Evolutionary conservation across 2,797 vertebrate species (phyloP).

Genomic region (Acanthurus leucopareius): DNA sequence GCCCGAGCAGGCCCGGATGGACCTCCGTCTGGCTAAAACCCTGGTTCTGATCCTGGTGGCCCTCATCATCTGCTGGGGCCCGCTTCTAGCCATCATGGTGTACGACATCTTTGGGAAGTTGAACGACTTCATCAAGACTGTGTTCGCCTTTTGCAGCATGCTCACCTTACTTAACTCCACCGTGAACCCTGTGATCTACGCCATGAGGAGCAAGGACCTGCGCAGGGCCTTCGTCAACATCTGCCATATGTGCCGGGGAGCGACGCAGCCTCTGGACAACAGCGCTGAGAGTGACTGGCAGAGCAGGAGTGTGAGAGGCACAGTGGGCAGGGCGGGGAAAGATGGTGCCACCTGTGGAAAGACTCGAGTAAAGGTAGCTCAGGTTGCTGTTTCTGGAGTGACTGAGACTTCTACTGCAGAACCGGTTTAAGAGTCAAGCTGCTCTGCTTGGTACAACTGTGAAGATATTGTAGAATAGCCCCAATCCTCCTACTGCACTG

Average conservation of each 20-base stretch:
- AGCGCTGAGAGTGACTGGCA: slow-evolving; percentile 96
- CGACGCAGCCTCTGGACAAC: slow-evolving; percentile 90
- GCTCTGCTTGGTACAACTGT: slow-evolving; percentile 40
- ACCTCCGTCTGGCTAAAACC: slow-evolving; percentile 98
- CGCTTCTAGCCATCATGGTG: slow-evolving; percentile 97
- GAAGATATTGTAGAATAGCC: slow-evolving; percentile 53
- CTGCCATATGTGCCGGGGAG: slow-evolving; percentile 90
- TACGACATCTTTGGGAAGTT: slow-evolving; percentile 98
- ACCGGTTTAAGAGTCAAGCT: slow-evolving; percentile 81
- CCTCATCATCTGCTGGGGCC: slow-evolving; percentile 99
- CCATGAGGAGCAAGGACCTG: slow-evolving; percentile 98
- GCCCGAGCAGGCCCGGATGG: slow-evolving; percentile 97
- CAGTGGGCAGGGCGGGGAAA: slow-evolving; percentile 84
- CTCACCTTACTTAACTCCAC: slow-evolving; percentile 98
- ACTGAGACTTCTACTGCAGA: slow-evolving; percentile 93
- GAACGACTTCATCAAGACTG: slow-evolving; percentile 95
- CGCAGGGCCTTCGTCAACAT: slow-evolving; percentile 94
- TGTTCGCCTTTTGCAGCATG: slow-evolving; percentile 99
- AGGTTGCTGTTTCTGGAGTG: slow-evolving; percentile 95
- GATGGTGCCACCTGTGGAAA: slow-evolving; percentile 88
- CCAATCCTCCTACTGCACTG: slow-evolving; percentile 39
- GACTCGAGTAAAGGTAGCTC: slow-evolving; percentile 94
- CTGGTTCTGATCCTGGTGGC: slow-evolving; percentile 97
- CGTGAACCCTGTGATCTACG: slow-evolving; percentile 98
- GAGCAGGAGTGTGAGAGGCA: slow-evolving; percentile 91